phyloP scores from a whole-genome alignment of 2,797 vertebrate species.

The Hypotaenidia okinawae region DNA sequence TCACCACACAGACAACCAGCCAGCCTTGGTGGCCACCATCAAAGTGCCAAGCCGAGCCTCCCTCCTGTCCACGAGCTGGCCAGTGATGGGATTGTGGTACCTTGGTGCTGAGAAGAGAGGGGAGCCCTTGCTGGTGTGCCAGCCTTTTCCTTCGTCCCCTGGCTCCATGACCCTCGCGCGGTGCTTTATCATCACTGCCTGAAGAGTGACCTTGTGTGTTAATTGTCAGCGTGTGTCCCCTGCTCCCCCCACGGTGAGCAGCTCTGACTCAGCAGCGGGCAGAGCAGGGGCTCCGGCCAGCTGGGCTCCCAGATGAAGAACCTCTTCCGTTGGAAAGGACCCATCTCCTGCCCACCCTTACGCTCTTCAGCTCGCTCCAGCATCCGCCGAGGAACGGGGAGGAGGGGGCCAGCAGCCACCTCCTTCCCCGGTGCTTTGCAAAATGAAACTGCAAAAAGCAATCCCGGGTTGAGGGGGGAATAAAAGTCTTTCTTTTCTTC shows the following conservation, averaged over 20 bases:
- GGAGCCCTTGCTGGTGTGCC: background rate
- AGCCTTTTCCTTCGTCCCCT: background rate
- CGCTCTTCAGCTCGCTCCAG: background rate
- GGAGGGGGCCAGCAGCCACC: background rate
- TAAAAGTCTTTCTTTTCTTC: background rate
- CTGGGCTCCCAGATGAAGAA: background rate
- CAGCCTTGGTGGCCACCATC: background rate
- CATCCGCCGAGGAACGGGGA: background rate
- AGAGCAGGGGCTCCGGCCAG: background rate
- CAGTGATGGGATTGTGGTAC: background rate
- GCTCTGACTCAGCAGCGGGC: background rate
- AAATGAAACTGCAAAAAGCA: background rate
- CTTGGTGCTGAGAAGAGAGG: fast-evolving
- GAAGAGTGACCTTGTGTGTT: background rate
- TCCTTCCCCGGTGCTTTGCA: background rate
- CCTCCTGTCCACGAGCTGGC: fast-evolving
- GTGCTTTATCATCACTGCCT: background rate
- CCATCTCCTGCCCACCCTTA: background rate
- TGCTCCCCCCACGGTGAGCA: background rate
- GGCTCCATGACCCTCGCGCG: background rate
- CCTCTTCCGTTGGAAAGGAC: background rate
- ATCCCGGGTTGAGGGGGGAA: background rate
- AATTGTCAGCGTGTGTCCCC: background rate
- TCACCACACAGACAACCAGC: background rate
- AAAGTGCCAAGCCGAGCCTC: background rate